phyloP scores from a whole-genome alignment of 2,888 invertebrate genomes.

The Ornithoptera alexandrae region DNA sequence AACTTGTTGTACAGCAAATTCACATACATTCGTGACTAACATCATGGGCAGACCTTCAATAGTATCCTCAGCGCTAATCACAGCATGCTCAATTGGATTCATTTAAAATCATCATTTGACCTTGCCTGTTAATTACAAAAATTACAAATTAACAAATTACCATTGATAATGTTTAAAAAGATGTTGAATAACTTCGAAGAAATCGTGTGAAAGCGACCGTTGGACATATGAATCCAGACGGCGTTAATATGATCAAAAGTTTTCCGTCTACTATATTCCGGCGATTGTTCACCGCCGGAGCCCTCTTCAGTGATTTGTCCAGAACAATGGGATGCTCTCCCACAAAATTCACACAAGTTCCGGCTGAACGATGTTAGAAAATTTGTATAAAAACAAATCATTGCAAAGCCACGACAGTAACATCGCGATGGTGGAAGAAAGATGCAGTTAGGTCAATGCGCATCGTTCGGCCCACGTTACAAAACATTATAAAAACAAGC shows the following conservation, averaged over 20 bases:
- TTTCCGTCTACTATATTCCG: constrained; percentile 33
- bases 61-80: constrained; percentile 39
- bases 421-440: constrained; percentile 9
- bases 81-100: constrained; percentile 40
- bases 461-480: constrained; percentile 13
- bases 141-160: constrained; percentile 29
- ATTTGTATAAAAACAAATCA: constrained; percentile 32
- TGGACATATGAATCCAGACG: constrained; percentile 40
- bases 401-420: constrained; percentile 8
- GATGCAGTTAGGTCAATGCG: constrained; percentile 24
- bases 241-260: constrained; percentile 31
- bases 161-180: not conserved
- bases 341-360: constrained; percentile 49
- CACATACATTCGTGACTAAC: constrained; percentile 17
- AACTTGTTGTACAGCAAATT: not conserved
- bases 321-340: constrained; percentile 53
- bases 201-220: constrained; percentile 55
- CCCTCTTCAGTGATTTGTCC: constrained; percentile 30
- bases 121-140: constrained; percentile 41
- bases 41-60: constrained; percentile 5
- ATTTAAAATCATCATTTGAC: constrained; percentile 46
- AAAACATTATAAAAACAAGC: constrained; percentile 20
- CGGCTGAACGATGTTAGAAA: constrained; percentile 57
- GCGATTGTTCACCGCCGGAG: constrained; percentile 28
- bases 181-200: constrained; percentile 40